A percentile compares a stretch with the other conserved stretches of the same genome.
phyloP scores from a whole-genome alignment of 2,113 vertebrate genomes.

The Oriolus oriolus region DNA sequence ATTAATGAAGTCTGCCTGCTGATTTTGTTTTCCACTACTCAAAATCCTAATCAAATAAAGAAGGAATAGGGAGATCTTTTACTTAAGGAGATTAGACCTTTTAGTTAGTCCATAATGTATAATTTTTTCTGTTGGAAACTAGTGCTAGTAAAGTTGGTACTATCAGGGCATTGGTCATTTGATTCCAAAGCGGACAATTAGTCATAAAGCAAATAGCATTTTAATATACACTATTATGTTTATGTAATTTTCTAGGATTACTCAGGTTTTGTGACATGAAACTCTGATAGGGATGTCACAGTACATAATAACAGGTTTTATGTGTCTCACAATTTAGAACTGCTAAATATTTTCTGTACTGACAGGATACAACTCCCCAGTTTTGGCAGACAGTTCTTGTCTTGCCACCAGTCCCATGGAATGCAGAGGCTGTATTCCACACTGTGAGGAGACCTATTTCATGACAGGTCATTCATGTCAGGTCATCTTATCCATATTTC shows the following conservation, averaged over 20 bases:
- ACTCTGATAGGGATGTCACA: not conserved
- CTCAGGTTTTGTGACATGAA: not conserved
- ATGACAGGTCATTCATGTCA: not conserved
- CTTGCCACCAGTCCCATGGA: not conserved
- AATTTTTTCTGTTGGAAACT: not conserved
- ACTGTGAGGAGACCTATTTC: not conserved
- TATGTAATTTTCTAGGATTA: not conserved
- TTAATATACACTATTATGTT: not conserved
- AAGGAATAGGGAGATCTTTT: not conserved
- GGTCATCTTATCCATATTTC: not conserved
- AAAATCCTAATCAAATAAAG: not conserved
- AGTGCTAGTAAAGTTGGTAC: not conserved
- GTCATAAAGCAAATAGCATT: not conserved
- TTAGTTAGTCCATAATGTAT: not conserved
- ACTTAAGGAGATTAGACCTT: not conserved
- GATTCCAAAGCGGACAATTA: not conserved
- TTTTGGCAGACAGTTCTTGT: not conserved
- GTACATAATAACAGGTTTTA: not conserved
- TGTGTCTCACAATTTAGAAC: not conserved
- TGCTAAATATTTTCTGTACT: not conserved
- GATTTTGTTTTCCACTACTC: not conserved
- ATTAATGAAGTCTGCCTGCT: not conserved
- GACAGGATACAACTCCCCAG: accelerated
- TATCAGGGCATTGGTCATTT: not conserved
- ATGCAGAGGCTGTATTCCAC: not conserved